Evolutionary conservation across 2,113 vertebrate species (phyloP).

Genomic region (Lethenteron reissneri): DNA sequence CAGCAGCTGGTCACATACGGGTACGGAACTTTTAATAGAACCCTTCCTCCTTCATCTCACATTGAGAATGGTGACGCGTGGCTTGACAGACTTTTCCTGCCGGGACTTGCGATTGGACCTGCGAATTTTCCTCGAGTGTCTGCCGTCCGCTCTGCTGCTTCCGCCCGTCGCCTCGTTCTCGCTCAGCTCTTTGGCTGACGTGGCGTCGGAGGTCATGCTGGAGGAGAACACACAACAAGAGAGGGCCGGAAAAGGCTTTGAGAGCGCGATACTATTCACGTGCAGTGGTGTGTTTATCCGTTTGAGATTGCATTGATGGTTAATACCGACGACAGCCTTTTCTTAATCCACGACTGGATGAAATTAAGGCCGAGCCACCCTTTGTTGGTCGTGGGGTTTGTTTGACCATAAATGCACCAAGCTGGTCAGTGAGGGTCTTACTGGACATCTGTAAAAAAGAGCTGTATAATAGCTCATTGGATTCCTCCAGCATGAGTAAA

Average conservation of each 20-base stretch:
- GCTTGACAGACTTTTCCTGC: conserved; percentile 63
- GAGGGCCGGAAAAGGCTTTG: background rate
- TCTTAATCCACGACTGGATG: too few species aligned
- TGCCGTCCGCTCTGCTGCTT: conserved; percentile 51
- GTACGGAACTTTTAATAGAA: background rate
- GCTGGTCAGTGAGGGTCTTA: too few species aligned
- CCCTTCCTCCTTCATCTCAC: conserved; percentile 17
- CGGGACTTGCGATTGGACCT: conserved; percentile 65
- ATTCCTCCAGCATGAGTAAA: too few species aligned
- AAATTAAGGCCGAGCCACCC: too few species aligned
- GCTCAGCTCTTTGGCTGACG: conserved; percentile 69
- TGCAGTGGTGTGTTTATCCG: too few species aligned
- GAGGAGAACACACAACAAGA: background rate
- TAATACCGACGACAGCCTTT: too few species aligned
- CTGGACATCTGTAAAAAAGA: too few species aligned
- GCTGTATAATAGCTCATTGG: too few species aligned
- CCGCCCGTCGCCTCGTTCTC: conserved; percentile 49
- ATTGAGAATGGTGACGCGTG: conserved; percentile 86
- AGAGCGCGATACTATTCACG: too few species aligned
- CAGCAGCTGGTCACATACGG: background rate
- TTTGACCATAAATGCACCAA: too few species aligned
- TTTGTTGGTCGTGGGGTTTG: too few species aligned
- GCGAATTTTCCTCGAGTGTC: conserved; percentile 50
- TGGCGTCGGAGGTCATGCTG: conserved; percentile 44
- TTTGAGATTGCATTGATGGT: too few species aligned